A percentile compares a stretch with the other conserved stretches of the same genome.
Evolutionary conservation across 2,888 invertebrate genomes (phyloP).

Genomic region (Adela reaumurella): DNA sequence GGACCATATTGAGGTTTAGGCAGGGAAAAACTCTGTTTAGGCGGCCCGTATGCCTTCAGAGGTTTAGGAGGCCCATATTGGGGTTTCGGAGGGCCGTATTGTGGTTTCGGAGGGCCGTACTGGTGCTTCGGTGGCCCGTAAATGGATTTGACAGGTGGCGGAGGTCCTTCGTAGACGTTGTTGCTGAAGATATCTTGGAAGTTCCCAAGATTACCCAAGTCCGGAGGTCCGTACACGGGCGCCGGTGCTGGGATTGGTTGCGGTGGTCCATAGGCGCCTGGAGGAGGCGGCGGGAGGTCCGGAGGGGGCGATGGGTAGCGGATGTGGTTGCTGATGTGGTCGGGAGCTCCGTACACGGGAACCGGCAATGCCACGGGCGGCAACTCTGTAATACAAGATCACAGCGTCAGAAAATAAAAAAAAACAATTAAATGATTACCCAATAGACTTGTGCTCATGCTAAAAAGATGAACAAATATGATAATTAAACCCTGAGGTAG

Average conservation of each 20-base stretch:
- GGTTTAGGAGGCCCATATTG: conserved; percentile 44
- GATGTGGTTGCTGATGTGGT: conserved; percentile 32
- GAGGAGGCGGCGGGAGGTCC: conserved; percentile 31
- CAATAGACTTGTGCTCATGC: no score
- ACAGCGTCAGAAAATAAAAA: no score
- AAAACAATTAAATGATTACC: no score
- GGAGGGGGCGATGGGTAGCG: conserved; percentile 43
- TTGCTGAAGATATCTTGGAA: conserved; percentile 22
- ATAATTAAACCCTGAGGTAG: no score
- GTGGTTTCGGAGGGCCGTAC: conserved; percentile 25
- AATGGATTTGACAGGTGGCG: conserved; percentile 40
- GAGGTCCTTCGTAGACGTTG: conserved; percentile 47
- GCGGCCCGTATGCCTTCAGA: conserved; percentile 32
- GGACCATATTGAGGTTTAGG: conserved; percentile 29
- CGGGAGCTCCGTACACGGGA: conserved; percentile 59
- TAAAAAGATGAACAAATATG: no score
- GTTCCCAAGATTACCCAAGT: conserved; percentile 25
- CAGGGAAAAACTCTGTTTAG: conserved; percentile 19
- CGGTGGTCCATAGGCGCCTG: conserved; percentile 15
- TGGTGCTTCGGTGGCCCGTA: conserved; percentile 29
- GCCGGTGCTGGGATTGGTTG: conserved; percentile 8
- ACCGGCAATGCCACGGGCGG: conserved; percentile 38
- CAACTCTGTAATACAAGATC: conserved; percentile 33
- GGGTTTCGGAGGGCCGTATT: conserved; percentile 31
- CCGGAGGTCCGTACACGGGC: conserved; percentile 50